phyloP scores from a whole-genome alignment of 2,888 invertebrate species.

The Gastrophysa polygoni region DNA sequence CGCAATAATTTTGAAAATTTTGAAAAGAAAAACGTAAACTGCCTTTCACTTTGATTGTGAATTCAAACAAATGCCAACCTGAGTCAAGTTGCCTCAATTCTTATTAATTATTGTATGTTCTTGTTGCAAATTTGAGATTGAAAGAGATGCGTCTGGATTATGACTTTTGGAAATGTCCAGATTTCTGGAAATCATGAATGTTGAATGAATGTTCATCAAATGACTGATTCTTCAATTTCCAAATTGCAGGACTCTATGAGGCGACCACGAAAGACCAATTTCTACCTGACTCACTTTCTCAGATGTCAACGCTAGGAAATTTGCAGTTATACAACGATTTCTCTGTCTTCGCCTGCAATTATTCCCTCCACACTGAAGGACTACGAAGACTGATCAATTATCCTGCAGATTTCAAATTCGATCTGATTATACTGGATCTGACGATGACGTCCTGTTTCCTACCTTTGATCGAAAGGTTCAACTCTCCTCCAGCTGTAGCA shows the following conservation, averaged over 20 bases:
- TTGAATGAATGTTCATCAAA: no score
- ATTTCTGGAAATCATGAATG: no score
- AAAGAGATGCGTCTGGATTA: no score
- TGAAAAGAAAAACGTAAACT: no score
- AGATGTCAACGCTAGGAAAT: background rate
- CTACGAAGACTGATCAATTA: conserved; percentile 43
- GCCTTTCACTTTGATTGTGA: no score
- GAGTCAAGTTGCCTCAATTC: no score
- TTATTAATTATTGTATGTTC: no score
- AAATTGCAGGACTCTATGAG: background rate
- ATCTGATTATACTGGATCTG: conserved; percentile 47
- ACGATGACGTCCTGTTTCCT: conserved; percentile 41
- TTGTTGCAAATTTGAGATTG: no score
- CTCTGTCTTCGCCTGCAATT: conserved; percentile 9
- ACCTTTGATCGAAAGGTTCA: conserved; percentile 47
- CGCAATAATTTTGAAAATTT: no score
- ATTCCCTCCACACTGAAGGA: conserved; percentile 36
- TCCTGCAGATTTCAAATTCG: conserved; percentile 47
- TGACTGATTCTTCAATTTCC: background rate
- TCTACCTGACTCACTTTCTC: background rate
- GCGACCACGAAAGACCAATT: background rate
- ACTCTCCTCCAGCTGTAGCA: conserved; percentile 33
- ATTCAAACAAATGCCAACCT: no score
- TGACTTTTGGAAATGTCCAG: no score
- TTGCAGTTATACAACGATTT: conserved; percentile 6